These are phyloP conservation scores for Plutomurus gul DNA, from an alignment of 1,140 invertebrate species.

Conservation along the genomic window DNA sequence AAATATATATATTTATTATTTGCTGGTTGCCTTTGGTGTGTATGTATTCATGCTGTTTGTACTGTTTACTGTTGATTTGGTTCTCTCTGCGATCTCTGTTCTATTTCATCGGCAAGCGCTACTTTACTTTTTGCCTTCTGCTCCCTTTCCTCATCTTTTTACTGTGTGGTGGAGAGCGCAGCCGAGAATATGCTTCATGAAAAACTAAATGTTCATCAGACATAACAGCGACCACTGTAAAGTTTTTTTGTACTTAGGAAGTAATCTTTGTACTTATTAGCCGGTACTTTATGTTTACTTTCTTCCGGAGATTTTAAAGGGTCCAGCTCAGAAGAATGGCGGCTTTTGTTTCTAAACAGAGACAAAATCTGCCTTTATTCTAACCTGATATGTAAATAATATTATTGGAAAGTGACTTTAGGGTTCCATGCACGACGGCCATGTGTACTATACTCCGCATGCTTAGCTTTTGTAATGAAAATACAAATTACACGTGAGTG, in stretches of 20 bases:
- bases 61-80: neutral
- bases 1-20: no score
- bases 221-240: no score
- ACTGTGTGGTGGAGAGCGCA: no score
- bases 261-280: conserved; percentile 24
- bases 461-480: no score
- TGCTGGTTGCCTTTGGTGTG: neutral
- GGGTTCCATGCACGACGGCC: no score
- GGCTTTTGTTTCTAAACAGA: neutral
- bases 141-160: conserved; percentile 19
- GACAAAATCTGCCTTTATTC: neutral
- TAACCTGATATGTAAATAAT: no score
- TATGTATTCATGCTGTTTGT: no score
- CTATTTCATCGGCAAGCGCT: conserved; percentile 20
- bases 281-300: neutral
- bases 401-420: no score
- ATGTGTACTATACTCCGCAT: no score
- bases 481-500: no score
- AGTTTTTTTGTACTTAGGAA: conserved; percentile 14
- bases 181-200: no score
- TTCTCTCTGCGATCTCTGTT: neutral
- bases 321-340: neutral
- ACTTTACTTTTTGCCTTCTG: neutral
- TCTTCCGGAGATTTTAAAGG: conserved; percentile 6
- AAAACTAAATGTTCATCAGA: no score